Conservation (phyloP, 2,888 invertebrate genomes). For the Monoplex corrugatus region DNA sequence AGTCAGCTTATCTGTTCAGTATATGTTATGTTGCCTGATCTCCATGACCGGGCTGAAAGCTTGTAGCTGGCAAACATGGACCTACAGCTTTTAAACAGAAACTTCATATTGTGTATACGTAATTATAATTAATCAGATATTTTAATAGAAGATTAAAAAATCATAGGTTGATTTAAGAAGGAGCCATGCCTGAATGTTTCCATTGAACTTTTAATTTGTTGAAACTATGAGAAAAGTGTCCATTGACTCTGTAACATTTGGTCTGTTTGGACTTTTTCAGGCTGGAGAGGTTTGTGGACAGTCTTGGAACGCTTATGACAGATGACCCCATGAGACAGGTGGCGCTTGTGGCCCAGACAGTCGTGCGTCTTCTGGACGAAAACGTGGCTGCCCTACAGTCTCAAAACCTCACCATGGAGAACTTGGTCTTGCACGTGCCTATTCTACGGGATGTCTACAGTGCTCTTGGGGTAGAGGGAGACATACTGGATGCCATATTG, state of each 20-base stretch:
- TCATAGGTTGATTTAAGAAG: too few species aligned
- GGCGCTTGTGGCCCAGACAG: slow-evolving; percentile 58
- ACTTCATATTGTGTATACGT: too few species aligned
- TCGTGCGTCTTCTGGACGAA: slow-evolving; percentile 57
- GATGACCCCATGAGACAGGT: slow-evolving; percentile 56
- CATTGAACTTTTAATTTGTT: too few species aligned
- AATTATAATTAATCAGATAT: too few species aligned
- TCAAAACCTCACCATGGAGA: slow-evolving; percentile 58
- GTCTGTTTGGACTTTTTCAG: background rate
- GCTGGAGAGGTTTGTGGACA: slow-evolving; percentile 39
- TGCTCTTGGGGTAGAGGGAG: slow-evolving; percentile 58
- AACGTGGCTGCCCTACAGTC: slow-evolving; percentile 58
- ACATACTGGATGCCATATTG: slow-evolving; percentile 57
- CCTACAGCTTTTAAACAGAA: too few species aligned
- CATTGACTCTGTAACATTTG: background rate
- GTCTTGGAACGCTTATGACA: slow-evolving; percentile 53
- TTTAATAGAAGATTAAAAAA: too few species aligned
- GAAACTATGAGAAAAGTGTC: too few species aligned
- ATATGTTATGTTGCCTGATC: too few species aligned
- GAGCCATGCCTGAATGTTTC: too few species aligned
- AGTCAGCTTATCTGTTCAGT: too few species aligned
- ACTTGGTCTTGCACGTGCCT: slow-evolving; percentile 58
- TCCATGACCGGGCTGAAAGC: too few species aligned
- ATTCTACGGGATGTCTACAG: slow-evolving; percentile 56
- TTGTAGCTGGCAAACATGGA: too few species aligned